Percentiles rank a stretch among this genome's conserved stretches.
Evolutionary conservation across 2,113 vertebrate species (phyloP).

Genomic region (Erpornis zantholeuca): DNA sequence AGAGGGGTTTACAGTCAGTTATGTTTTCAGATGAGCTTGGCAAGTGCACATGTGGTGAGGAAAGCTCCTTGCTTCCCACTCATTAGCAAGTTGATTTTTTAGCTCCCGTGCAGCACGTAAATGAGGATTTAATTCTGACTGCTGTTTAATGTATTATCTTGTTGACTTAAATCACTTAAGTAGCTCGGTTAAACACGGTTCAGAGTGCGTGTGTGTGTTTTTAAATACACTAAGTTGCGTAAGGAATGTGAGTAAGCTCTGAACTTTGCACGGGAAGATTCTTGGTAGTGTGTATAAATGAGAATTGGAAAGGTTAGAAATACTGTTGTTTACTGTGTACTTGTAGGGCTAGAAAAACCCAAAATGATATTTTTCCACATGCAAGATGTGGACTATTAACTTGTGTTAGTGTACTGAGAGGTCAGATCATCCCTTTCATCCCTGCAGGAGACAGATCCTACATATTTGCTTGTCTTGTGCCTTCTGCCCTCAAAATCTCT

Average conservation of each 20-base stretch:
- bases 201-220: neutral
- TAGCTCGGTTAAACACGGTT: neutral
- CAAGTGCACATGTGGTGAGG: neutral
- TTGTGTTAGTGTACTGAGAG: rapidly evolving
- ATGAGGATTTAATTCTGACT: neutral
- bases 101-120: neutral
- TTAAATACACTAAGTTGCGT: neutral
- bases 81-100: neutral
- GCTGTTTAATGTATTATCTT: neutral
- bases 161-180: neutral
- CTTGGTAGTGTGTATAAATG: neutral
- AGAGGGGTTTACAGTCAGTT: neutral
- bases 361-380: neutral
- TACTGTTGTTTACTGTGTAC: neutral
- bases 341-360: neutral
- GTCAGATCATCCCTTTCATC: neutral
- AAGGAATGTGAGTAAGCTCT: neutral
- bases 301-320: neutral
- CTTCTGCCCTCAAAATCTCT: neutral
- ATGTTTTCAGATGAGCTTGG: neutral
- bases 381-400: rapidly evolving
- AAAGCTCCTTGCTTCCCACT: neutral
- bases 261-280: neutral
- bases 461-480: neutral
- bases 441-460: neutral